These are phyloP conservation scores for Pteronotus mesoamericanus DNA, from an alignment of 2,797 vertebrate species.

Conservation along the genomic window DNA sequence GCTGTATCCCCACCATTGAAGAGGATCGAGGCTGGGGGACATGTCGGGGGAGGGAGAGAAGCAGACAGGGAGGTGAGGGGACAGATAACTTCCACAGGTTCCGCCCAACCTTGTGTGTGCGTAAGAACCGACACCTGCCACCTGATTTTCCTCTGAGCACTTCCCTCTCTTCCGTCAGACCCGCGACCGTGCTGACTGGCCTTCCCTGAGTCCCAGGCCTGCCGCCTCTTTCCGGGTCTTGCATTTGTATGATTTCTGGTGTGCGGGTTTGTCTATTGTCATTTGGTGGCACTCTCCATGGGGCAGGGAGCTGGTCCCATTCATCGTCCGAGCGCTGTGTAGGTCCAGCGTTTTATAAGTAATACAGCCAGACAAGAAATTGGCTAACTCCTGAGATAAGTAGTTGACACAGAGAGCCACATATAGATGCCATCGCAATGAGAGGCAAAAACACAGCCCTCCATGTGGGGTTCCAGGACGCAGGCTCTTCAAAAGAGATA, in stretches of 20 bases:
- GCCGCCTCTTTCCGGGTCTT: background rate
- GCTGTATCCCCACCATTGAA: background rate
- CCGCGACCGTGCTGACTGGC: background rate
- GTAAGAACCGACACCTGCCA: background rate
- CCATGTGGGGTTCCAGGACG: background rate
- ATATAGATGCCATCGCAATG: slow-evolving; percentile 22
- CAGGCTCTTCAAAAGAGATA: slow-evolving; percentile 50
- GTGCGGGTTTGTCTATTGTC: background rate
- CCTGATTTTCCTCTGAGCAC: background rate
- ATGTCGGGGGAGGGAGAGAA: background rate
- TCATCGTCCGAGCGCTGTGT: background rate
- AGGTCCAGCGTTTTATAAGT: background rate
- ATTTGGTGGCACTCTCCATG: background rate
- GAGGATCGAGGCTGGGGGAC: background rate
- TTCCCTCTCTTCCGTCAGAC: background rate
- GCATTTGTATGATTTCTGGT: background rate
- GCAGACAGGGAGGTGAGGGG: background rate
- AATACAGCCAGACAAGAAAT: slow-evolving; percentile 19
- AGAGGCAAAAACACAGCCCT: slow-evolving; percentile 35
- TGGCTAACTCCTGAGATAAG: slow-evolving; percentile 54
- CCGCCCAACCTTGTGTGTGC: background rate
- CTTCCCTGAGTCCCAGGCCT: background rate
- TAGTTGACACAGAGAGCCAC: slow-evolving; percentile 37
- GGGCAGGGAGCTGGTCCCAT: background rate
- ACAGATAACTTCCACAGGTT: too few species aligned